Conservation (phyloP, 2,113 vertebrate genomes). For the Zingel zingel region DNA sequence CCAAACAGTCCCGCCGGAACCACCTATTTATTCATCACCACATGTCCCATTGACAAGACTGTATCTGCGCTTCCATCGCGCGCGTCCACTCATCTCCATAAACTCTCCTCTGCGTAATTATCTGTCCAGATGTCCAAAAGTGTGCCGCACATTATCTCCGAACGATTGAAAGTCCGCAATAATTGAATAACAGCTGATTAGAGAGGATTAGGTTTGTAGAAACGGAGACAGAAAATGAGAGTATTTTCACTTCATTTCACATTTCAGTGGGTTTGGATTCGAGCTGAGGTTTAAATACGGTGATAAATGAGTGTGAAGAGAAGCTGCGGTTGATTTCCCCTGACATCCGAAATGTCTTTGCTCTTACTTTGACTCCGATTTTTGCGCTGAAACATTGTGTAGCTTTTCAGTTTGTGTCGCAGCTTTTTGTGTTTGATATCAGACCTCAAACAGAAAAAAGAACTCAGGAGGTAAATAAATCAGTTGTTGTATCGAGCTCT, state of each 20-base stretch:
- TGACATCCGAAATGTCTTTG: constrained; percentile 8
- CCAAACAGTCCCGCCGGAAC: constrained; percentile 64
- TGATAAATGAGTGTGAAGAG: constrained; percentile 32
- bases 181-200: constrained; percentile 78
- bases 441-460: not conserved
- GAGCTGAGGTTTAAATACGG: constrained; percentile 6
- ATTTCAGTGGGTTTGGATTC: constrained; percentile 26
- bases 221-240: constrained; percentile 1
- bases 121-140: constrained; percentile 96
- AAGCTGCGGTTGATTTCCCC: constrained; percentile 48
- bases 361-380: constrained; percentile 47
- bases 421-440: not conserved
- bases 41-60: constrained; percentile 76
- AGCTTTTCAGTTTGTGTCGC: not conserved
- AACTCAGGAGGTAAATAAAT: constrained; percentile 26
- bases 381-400: not conserved
- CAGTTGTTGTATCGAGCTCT: constrained; percentile 20
- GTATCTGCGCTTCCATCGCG: constrained; percentile 78
- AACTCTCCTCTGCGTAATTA: constrained; percentile 92
- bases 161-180: constrained; percentile 85
- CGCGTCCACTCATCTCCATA: constrained; percentile 95
- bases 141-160: constrained; percentile 89
- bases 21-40: constrained; percentile 81
- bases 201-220: constrained; percentile 28
- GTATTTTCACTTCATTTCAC: constrained; percentile 46